phyloP scores from a whole-genome alignment of 1,140 invertebrate genomes.

The Pectinophora gossypiella region DNA sequence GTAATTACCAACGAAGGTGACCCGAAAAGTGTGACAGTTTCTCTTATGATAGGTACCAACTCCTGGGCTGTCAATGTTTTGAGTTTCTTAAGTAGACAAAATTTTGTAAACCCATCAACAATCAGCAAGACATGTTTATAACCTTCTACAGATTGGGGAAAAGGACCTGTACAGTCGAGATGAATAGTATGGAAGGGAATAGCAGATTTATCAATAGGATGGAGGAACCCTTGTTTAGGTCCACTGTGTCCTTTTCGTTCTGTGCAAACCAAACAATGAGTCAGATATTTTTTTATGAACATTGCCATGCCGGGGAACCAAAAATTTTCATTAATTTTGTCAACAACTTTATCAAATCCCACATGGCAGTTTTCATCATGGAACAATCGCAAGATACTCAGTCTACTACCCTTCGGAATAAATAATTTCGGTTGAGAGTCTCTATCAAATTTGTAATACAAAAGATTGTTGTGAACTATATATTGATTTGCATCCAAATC shows the following conservation, averaged over 20 bases:
- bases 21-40: too few relatives aligned
- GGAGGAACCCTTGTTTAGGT: slow-evolving; percentile 13
- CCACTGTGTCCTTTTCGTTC: slow-evolving; percentile 11
- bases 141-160: not conserved
- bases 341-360: slow-evolving; percentile 16
- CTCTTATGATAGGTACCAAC: not conserved
- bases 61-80: slow-evolving; percentile 3
- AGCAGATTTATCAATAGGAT: slow-evolving; percentile 11
- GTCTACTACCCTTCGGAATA: slow-evolving; percentile 7
- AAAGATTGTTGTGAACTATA: slow-evolving; percentile 2
- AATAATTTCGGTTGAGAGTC: slow-evolving; percentile 7
- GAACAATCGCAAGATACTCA: slow-evolving; percentile 13
- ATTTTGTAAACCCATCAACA: slow-evolving; percentile 19
- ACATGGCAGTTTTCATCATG: slow-evolving; percentile 26
- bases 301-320: slow-evolving; percentile 15
- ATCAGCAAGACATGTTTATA: too few relatives aligned
- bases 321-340: slow-evolving; percentile 12
- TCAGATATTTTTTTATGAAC: slow-evolving; percentile 11
- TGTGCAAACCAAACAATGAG: slow-evolving; percentile 13
- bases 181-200: slow-evolving; percentile 19
- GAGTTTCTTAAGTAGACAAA: slow-evolving; percentile 7
- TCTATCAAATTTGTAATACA: not conserved
- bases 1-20: not conserved
- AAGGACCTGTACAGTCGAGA: slow-evolving; percentile 9
- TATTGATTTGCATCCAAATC: slow-evolving; percentile 6